Percentiles rank a stretch among this genome's conserved stretches.
These are phyloP conservation scores for Elymnias hypermnestra DNA, from an alignment of 1,140 invertebrate genomes.

Conservation along the genomic window DNA sequence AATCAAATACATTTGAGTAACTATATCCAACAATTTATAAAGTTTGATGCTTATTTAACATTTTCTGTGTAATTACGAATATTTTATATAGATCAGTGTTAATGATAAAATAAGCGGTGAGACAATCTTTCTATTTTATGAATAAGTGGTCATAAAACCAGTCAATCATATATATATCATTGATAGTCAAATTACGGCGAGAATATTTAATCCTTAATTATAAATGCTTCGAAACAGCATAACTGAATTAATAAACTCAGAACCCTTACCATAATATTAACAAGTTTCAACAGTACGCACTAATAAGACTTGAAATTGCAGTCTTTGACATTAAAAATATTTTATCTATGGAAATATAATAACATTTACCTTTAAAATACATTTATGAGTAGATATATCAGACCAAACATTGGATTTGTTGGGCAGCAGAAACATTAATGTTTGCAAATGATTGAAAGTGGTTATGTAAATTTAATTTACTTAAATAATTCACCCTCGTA, in stretches of 20 bases:
- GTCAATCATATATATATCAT: not conserved
- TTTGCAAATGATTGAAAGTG: not conserved
- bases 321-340: not conserved
- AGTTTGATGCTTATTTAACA: too few species aligned
- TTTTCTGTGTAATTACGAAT: too few species aligned
- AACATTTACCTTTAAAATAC: too few species aligned
- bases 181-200: not conserved
- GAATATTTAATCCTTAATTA: not conserved
- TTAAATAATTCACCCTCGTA: not conserved
- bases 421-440: too few species aligned
- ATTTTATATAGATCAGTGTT: too few species aligned
- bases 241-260: not conserved
- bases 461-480: slow-evolving; percentile 3
- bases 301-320: not conserved
- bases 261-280: not conserved
- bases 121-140: too few species aligned
- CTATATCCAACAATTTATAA: too few species aligned
- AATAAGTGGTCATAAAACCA: too few species aligned
- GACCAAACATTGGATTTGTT: too few species aligned
- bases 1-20: too few species aligned
- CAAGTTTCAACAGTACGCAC: not conserved
- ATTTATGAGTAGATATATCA: too few species aligned
- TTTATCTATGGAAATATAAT: not conserved
- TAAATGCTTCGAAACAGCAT: slow-evolving; percentile 51
- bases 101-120: too few species aligned